A percentile compares a stretch with the other conserved stretches of the same genome.
phyloP scores from a whole-genome alignment of 1,140 invertebrate species.

The Conus ventricosus region DNA sequence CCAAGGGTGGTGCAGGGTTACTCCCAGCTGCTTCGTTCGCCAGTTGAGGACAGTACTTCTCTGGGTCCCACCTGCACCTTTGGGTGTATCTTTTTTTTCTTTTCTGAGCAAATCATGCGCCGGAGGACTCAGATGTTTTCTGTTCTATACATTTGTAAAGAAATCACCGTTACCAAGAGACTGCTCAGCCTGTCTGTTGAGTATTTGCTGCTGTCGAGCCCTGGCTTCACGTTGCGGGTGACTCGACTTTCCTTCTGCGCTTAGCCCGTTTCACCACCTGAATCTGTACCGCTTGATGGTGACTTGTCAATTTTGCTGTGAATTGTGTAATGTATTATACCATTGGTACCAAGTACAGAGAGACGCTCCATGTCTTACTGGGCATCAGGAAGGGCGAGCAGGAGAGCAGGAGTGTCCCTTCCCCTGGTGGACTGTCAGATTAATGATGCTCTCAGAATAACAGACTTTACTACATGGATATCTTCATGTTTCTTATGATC shows the following conservation, averaged over 20 bases:
- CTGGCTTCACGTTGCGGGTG: background rate
- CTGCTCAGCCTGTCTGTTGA: background rate
- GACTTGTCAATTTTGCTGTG: background rate
- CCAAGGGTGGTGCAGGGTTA: too few relatives aligned
- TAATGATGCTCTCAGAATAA: too few relatives aligned
- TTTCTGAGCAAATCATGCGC: background rate
- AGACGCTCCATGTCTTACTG: background rate
- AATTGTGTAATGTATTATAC: constrained; percentile 3
- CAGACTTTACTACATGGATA: too few relatives aligned
- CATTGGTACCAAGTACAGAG: background rate
- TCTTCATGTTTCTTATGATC: too few relatives aligned
- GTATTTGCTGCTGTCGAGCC: background rate
- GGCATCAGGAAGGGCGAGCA: background rate
- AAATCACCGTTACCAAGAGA: constrained; percentile 6
- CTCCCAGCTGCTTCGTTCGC: too few relatives aligned
- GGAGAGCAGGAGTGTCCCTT: background rate
- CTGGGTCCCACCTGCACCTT: too few relatives aligned
- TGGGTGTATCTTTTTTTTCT: too few relatives aligned
- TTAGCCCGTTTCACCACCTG: background rate
- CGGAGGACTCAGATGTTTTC: background rate
- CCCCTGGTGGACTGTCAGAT: too few relatives aligned
- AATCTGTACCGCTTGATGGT: background rate
- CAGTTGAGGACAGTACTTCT: too few relatives aligned
- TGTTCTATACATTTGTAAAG: background rate
- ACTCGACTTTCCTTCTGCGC: background rate